Conservation (phyloP, 2,888 invertebrate species). For the Tipula lateralis region DNA sequence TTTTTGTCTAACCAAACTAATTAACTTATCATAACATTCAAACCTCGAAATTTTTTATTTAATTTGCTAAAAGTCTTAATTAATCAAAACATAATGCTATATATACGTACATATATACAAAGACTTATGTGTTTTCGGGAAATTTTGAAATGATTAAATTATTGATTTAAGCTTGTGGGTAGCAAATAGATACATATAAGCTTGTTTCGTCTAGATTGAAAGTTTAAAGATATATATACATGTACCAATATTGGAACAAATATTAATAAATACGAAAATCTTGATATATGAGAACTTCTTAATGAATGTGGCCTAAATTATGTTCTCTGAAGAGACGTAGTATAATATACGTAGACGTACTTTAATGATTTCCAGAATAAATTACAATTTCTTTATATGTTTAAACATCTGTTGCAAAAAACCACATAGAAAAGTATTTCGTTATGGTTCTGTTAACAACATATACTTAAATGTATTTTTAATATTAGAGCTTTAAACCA, state of each 20-base stretch:
- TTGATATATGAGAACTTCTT: too few species aligned
- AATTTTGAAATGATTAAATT: neutral
- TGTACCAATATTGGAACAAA: too few species aligned
- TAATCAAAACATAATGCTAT: neutral
- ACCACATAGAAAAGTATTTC: too few species aligned
- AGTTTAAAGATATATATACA: neutral
- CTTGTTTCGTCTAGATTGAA: neutral
- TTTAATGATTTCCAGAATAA: too few species aligned
- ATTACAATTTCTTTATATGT: too few species aligned
- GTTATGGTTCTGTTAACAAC: neutral
- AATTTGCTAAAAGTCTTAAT: constrained; percentile 11
- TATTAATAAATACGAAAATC: too few species aligned
- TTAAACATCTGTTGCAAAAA: too few species aligned
- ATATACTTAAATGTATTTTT: neutral
- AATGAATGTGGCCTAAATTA: neutral
- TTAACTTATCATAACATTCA: constrained; percentile 19
- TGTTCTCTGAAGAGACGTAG: neutral
- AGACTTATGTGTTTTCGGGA: neutral
- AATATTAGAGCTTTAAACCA: neutral
- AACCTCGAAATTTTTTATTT: neutral
- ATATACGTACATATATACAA: neutral
- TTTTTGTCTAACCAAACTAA: neutral
- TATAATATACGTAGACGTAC: neutral
- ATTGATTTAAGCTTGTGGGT: neutral
- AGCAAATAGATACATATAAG: neutral